Base-by-base conservation (phyloP, 2,888 invertebrate genomes). In the Rhopalosiphum nymphaeae region DNA sequence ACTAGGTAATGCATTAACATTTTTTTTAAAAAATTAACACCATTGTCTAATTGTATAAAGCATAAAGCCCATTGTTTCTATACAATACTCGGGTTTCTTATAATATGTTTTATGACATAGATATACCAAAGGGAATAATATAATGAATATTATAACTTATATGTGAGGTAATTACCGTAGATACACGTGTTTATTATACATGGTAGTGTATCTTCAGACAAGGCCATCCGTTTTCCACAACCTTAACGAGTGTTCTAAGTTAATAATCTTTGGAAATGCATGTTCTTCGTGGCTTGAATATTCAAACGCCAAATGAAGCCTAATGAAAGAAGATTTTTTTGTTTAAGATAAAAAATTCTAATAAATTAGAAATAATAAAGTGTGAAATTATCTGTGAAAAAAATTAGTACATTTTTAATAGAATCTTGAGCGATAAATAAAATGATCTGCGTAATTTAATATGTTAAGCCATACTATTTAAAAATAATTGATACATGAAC, bases 231-330 rank as follows among this genome's bases (percentile, higher is more conserved):
- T 53, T 91, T 91, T 78, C 78, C 91, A 36, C 36, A 84, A 91
- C 90, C 90, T 91, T 49, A 49, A 36, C 53, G 78, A 91, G 78
- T 90, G 67, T 67, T 46, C 67, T 49, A n/a, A 42, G 49, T 42
- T 91, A 91, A 78, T 91, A 91, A 91, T 91, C 91, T 84, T 78
- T 53, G 78, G 49, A 53, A 91, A 91, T 91, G 78, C 42, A n/a
- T n/a, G 49, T 53, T 84, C 61, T 29, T 78, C 26, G 26, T 53
- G 53, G 29, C 49, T 78, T 78, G 44, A 61, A 61, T 61, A 78
- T 78, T 53, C 78, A 78, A 91, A 78, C 53, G 53, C 26, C 3
- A 36, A 91, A 25, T 25, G 21, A 78, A 78, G 49, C 78, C 21
- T 9, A 36, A 53, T 57, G 36, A n/a, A 29, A n/a, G 29, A 86